Conservation (phyloP, 2,888 invertebrate species). For the Lepidonotus clava region DNA sequence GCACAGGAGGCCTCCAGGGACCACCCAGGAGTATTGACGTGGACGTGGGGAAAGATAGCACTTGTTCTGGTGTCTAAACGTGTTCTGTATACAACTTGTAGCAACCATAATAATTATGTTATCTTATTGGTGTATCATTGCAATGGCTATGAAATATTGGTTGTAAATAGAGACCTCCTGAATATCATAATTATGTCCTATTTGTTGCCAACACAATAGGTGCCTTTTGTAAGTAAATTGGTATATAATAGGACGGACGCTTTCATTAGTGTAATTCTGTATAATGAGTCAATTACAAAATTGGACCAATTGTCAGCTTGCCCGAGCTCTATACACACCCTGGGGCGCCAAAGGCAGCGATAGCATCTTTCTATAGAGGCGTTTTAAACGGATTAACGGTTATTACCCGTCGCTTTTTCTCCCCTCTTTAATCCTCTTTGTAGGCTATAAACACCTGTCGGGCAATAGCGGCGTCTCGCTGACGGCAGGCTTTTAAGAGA, state of each 20-base stretch:
- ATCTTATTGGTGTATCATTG: too few relatives aligned
- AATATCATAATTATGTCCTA: neutral
- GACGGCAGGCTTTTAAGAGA: too few relatives aligned
- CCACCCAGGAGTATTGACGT: too few relatives aligned
- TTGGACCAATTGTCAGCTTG: neutral
- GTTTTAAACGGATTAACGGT: neutral
- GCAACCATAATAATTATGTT: too few relatives aligned
- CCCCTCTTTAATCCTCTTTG: too few relatives aligned
- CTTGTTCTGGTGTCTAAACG: too few relatives aligned
- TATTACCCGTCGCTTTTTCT: too few relatives aligned
- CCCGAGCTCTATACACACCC: neutral
- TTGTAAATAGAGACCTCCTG: neutral
- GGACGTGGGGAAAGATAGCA: too few relatives aligned
- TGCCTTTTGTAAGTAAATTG: neutral
- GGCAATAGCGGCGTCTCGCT: neutral
- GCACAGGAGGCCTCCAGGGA: too few relatives aligned
- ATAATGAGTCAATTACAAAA: neutral
- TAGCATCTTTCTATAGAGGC: neutral
- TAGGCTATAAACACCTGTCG: neutral
- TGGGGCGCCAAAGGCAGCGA: neutral
- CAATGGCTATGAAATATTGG: too few relatives aligned
- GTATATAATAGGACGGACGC: neutral
- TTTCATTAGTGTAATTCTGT: neutral
- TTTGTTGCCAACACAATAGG: neutral
- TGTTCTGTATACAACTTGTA: too few relatives aligned